Evolutionary conservation across 1,140 invertebrate genomes (phyloP).

Genomic region (Scaptomyza hsui): DNA sequence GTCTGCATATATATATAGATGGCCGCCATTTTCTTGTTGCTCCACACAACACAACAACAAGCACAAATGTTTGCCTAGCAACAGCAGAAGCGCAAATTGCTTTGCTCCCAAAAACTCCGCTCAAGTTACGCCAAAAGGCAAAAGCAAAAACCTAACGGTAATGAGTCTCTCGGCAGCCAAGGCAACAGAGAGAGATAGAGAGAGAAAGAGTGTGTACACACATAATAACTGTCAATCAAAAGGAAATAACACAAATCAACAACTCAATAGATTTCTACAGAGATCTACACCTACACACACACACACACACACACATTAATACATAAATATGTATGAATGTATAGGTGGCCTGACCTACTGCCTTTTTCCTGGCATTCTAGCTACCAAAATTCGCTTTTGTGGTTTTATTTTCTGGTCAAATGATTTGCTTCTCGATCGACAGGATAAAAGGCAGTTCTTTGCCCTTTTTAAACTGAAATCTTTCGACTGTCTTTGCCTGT

Average conservation of each 20-base stretch:
- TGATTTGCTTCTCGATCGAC: slow-evolving; percentile 68
- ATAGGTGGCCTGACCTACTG: slow-evolving; percentile 62
- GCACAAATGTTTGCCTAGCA: slow-evolving; percentile 37
- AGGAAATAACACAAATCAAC: slow-evolving; percentile 33
- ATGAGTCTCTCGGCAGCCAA: slow-evolving; percentile 51
- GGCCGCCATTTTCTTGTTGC: slow-evolving; percentile 64
- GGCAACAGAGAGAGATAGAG: slow-evolving; percentile 28
- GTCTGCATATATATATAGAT: slow-evolving; percentile 8
- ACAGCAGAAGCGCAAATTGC: slow-evolving; percentile 65
- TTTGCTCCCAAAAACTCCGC: slow-evolving; percentile 61
- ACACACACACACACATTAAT: neutral
- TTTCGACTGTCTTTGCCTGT: slow-evolving; percentile 56
- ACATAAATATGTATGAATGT: too few relatives aligned
- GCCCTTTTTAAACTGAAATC: slow-evolving; percentile 70
- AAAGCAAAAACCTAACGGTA: slow-evolving; percentile 27
- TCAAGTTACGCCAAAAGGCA: slow-evolving; percentile 56
- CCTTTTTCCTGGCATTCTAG: slow-evolving; percentile 46
- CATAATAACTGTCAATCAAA: slow-evolving; percentile 71
- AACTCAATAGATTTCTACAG: slow-evolving; percentile 30
- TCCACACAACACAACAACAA: too few relatives aligned
- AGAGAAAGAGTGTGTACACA: slow-evolving; percentile 4
- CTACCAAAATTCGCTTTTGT: slow-evolving; percentile 50
- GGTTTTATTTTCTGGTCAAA: slow-evolving; percentile 81
- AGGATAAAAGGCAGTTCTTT: slow-evolving; percentile 44
- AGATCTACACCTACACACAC: slow-evolving; percentile 5